Base-by-base conservation (phyloP, 2,113 vertebrate genomes). In the Vulpes ferrilata region DNA sequence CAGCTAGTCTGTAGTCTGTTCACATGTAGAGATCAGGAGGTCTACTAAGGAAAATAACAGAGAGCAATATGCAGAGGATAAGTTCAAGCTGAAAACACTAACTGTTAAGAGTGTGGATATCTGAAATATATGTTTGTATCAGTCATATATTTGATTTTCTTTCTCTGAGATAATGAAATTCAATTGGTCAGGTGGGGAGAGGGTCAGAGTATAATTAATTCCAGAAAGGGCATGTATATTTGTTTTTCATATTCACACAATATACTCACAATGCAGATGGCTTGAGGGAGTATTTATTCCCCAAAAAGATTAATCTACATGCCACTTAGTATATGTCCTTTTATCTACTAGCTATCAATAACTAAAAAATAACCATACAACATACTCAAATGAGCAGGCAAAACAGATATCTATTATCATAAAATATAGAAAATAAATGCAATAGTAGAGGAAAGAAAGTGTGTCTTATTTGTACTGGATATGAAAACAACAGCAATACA, bases 401-500 rank as follows among this genome's bases (percentile, higher is more conserved):
- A 95, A 95, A 76, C 6, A 32, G 43, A 57, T 86, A 64, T 5
- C 22, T 86, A 91, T 91, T 60, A 84, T 90, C 13, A 78, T 23
- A 22, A 60, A 95, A 32, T 76, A 94, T 15, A 96, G 65, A 98
- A 93, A 93, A 94, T 59, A 94, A 95, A 90, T 78, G 69, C 30
- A 16, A 30, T 30, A n/a, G 6, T 64, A 89, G 19, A 74, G 10
- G 38, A 76, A 86, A 95, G 53, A 90, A 90, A 97, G 4, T 65
- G 1, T 65, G 35, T 80, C n/a, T 9, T 43, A 81, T 62, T 74
- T 93, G 43, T 95, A 6, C 13, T 93, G 43, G n/a, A 90, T 95
- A 80, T 67, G 22, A 88, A 97, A 97, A 80, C 27, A 96, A 96
- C 74, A 78, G 51, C 35, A 22, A 38, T 95, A 88, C 59, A 95